Evolutionary conservation across 2,797 vertebrate species (phyloP), one percentile per base, ranked within the genome.

Genomic region (Chromobotia macracanthus): DNA sequence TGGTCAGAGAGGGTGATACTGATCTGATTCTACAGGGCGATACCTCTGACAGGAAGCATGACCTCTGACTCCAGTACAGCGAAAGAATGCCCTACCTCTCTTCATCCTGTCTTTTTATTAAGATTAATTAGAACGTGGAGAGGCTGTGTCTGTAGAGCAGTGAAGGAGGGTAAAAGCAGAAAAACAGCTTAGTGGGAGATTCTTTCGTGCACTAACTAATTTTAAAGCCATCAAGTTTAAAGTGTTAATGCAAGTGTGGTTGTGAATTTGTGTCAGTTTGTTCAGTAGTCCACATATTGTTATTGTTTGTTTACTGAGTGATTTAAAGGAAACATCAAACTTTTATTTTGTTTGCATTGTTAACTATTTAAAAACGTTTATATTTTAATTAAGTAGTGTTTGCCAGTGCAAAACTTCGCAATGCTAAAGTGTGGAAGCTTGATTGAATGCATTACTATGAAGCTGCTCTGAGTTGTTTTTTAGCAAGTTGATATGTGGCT

Each of bases 1-100:
- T 84, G 80, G 87, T 82, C 84, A 88, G 88, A 53, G 28, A 86
- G 75, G 87, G 83, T 85, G 85, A 87, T 89, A 88, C 86, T 87
- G 88, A 87, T 88, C 88, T 87, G 86, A 86, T 86, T 87, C 86
- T 91, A 89, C 89, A 90, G 89, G 87, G 84, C 55, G 79, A 87
- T 88, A 88, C 90, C 87, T 87, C 87, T 89, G 89, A 84, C 81
- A 83, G 83, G 56, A 72, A 77, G 80, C 80, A 53, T 85, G 84
- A 85, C 84, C 79, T 82, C 77, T 44, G 71, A 73, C 84, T 80
- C 73, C 41, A 75, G 53, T 81, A 85, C 81, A 79, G 79, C 79
- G 72, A 83, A 67, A 83, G 81, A 81, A 83, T 80, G 74, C 83
- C 77, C 80, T 28, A 64, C 55, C 82, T 80, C 64, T 75, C 65